Base-by-base conservation (phyloP, 2,888 invertebrate species). In the Hyppa rectilinea region DNA sequence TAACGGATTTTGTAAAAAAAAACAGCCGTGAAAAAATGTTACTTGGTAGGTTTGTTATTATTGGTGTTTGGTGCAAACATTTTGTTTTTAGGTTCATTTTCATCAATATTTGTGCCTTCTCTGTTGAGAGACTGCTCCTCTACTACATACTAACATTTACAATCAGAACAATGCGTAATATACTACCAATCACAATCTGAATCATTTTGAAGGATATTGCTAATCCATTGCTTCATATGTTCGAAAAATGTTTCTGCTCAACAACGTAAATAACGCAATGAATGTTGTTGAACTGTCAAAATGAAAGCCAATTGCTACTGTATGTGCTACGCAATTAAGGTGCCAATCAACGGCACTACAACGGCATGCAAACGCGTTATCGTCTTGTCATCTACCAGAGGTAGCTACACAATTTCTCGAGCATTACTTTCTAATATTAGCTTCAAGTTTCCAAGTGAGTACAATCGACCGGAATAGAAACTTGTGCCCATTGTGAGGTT, bases 401-500 rank as follows among this genome's bases (percentile, higher is more conserved):
- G 56, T 43, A 40, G 60, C 40, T 20, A 10, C 20, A 20, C 20
- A 5, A 71, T 61, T 50, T 71, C 60, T 45, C 49, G 56, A 56
- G 26, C 38, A 53, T 50, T 69, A 61, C 71, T 78, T 75, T 78
- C 72, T 76, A 72, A 71, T 60, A 71, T 71, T 58, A 65, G 53
- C 74, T 49, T 70, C 76, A 43, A 56, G 64, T 70, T 75, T 50
- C 61, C 60, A 58, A 75, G 63, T 71, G 58, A 71, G 64, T 69
- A 72, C 61, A 58, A 62, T 66, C 56, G 53, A 64, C 71, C 31
- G 52, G 63, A 78, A 78, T 76, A 83, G 67, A 75, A 79, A 78
- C 78, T 76, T 61, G 61, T 64, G 52, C 50, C 66, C 63, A 81
- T 81, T 79, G 71, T 75, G 73, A 73, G 76, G 64, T 58, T 67